Evolutionary conservation across 2,113 vertebrate species (phyloP).

Genomic region (Gambusia holbrooki): DNA sequence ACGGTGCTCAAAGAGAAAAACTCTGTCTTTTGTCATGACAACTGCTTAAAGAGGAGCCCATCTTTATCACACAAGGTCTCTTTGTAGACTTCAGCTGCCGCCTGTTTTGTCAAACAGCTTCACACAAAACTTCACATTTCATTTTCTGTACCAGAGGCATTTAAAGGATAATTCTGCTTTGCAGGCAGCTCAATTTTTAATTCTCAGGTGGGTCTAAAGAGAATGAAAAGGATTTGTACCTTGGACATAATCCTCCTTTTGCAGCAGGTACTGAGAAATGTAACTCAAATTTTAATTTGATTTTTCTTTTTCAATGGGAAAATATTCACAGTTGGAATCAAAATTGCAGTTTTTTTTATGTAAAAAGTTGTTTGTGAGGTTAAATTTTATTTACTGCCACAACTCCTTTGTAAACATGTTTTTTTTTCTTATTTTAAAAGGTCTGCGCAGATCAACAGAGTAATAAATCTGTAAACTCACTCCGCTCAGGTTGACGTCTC

Average conservation of each 20-base stretch:
- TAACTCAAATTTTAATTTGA: not conserved
- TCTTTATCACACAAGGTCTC: not conserved
- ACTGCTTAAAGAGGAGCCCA: not conserved
- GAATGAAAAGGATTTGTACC: not conserved
- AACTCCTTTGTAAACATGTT: not conserved
- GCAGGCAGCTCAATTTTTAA: not conserved
- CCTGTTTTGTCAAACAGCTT: not conserved
- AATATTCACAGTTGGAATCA: not conserved
- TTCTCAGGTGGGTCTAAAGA: not conserved
- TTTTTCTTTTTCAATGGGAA: not conserved
- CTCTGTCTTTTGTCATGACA: not conserved
- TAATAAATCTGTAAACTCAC: conserved; percentile 76
- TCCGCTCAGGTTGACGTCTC: conserved; percentile 83
- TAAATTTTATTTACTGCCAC: not conserved
- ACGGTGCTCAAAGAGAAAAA: not conserved
- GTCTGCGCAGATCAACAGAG: not conserved
- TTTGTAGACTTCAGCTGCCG: not conserved
- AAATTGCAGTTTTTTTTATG: too few relatives aligned
- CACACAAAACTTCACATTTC: not conserved
- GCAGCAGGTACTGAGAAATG: not conserved
- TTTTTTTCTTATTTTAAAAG: not conserved
- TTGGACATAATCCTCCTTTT: not conserved
- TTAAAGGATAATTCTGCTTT: not conserved
- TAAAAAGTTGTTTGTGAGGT: too few relatives aligned
- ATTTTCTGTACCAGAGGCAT: not conserved